Base-by-base conservation (phyloP, 2,888 invertebrate genomes). In the Hydroisotoma schaefferi region DNA sequence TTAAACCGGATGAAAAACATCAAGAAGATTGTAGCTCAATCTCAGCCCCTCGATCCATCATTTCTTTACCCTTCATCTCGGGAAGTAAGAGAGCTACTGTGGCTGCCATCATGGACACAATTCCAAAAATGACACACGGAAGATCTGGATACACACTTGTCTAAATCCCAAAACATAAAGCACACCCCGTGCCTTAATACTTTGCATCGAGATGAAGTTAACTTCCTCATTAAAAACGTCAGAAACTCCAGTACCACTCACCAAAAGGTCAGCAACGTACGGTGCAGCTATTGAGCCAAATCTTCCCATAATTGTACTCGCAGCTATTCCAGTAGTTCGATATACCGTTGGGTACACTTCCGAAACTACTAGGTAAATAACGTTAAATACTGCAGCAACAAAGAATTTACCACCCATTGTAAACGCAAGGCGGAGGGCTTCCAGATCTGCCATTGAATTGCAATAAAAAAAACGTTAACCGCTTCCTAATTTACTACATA, bases 321-420 rank as follows among this genome's bases (percentile, higher is more conserved):
- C 48, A 15, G 49, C 46, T 55, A 59, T 55, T 5, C 67, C 70
- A 1, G 70, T 70, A 2, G 59, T 58, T 15, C 70, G 23, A 2
- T 46, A 54, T n/a, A 65, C 51, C 1, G 70, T 70, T 15, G 70
- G 70, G 33, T 69, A 70, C 8, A 70, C 51, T 52, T 70, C 70
- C 18, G 60, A 55, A 12, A 60, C 68, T 4, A 70, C 62, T 15
- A 70, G 49, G 38, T 70, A 70, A 27, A 70, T 43, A 15, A 67
- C 58, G 12, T 57, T 63, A 43, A 69, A 70, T 1, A 55, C 61
- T 5, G 61, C 51, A 4, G 70, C 55, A 8, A 70, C 61, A 44
- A 63, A 68, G 6, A 70, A 49, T 54, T 69, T 70, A n/a, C 68
- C 70, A 26, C 54, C 20, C 70, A 70, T 67, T 10, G 67, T 57